Evolutionary conservation across 1,140 invertebrate genomes (phyloP), one percentile per base, ranked within the genome.

Genomic region (Cryptotermes secundus): DNA sequence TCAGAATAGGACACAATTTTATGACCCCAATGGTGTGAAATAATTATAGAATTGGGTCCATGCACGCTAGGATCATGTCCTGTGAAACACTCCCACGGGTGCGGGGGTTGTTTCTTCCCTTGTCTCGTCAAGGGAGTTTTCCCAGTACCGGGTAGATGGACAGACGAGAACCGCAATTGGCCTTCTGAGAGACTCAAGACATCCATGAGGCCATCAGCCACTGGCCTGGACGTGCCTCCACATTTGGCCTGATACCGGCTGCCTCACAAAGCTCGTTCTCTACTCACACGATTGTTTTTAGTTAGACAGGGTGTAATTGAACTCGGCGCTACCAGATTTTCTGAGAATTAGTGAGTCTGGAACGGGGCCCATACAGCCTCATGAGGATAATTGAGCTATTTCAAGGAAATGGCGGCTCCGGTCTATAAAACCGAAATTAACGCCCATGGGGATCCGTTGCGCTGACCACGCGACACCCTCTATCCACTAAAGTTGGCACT

Each of bases 21-120:
- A 72, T 72, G n/a, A 72, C 31, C 59, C 59, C 59, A 72, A 31
- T 31, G 59, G 59, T 72, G 26, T 72, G 59, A 72, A 72, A 72
- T 72, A 72, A 72, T 72, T 72, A 72, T 72, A n/a, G 59, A 31
- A 72, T 72, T 72, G 59, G 14, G 59, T 72, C 26, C 14, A 72
- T 31, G 31, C 59, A 72, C 9, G 59, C 59, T 2, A 10, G 53
- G 53, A 19, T 59, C 53, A 59, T 59, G 53, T 59, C 53, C 53
- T 59, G 53, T 31, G 59, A 72, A 72, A 31, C 59, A 72, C 59
- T 72, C 59, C 59, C 59, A 31, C n/a, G 59, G 59, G 59, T 42
- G 59, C 9, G 59, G n/a, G 7, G n/a, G 26, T 6, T 72, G 59
- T 72, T 31, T 72, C 26, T 72, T 72, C 59, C 59, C 59, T 72